Percentiles rank a stretch among this genome's conserved stretches.
Evolutionary conservation across 2,797 vertebrate genomes (phyloP).

Genomic region (Menidia menidia): DNA sequence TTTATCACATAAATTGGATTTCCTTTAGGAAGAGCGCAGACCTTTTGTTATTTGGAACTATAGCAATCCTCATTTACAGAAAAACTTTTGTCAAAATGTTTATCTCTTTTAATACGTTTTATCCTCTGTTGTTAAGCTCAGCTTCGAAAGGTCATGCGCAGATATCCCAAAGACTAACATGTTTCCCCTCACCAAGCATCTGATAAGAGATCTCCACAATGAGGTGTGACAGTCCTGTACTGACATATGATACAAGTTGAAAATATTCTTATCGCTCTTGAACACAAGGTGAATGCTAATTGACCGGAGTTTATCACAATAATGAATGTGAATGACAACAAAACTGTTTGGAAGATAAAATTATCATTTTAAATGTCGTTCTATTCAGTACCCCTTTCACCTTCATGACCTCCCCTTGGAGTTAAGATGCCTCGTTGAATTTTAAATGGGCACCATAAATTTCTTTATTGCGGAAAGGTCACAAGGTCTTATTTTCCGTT

Average conservation of each 20-base stretch:
- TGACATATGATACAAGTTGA: slow-evolving; percentile 25
- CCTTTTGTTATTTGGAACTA: slow-evolving; percentile 6
- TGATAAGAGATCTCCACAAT: slow-evolving; percentile 51
- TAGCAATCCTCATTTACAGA: slow-evolving; percentile 11
- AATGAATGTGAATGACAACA: slow-evolving; percentile 74
- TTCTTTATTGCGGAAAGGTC: slow-evolving; percentile 63
- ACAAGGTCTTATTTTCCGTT: slow-evolving; percentile 67
- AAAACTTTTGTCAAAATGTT: not conserved
- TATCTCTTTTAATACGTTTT: slow-evolving; percentile 2
- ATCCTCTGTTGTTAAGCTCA: not conserved
- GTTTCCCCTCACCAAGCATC: slow-evolving; percentile 24
- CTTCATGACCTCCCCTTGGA: slow-evolving; percentile 67
- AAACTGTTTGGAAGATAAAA: slow-evolving; percentile 60
- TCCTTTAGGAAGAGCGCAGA: not conserved
- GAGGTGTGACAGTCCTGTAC: slow-evolving; percentile 43
- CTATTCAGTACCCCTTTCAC: slow-evolving; percentile 65
- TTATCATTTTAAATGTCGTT: slow-evolving; percentile 77
- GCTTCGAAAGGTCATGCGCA: slow-evolving; percentile 32
- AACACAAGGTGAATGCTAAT: slow-evolving; percentile 60
- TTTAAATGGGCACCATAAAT: slow-evolving; percentile 68
- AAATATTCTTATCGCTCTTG: slow-evolving; percentile 53
- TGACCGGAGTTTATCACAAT: slow-evolving; percentile 63
- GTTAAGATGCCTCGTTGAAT: slow-evolving; percentile 74
- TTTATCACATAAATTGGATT: not conserved
- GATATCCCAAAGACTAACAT: slow-evolving; percentile 17